Evolutionary conservation across 1,140 invertebrate species (phyloP).

Genomic region (Chrysoperla carnea): DNA sequence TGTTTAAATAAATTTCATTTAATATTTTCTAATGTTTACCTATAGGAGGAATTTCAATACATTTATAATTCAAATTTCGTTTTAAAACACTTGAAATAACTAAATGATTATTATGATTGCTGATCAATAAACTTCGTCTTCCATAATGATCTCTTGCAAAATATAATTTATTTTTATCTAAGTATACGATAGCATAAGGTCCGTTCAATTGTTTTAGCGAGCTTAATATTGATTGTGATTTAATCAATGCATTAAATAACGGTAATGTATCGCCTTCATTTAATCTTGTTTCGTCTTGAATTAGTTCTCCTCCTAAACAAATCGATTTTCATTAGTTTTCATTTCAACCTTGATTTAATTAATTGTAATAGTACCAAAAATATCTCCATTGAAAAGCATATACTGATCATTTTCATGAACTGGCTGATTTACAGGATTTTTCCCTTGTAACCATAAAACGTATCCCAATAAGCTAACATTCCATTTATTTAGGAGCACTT

Average conservation of each 20-base stretch:
- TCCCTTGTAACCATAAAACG: conserved; percentile 56
- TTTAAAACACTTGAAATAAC: conserved; percentile 39
- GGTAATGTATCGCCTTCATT: conserved; percentile 23
- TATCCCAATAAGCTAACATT: conserved; percentile 40
- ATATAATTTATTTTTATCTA: conserved; percentile 41
- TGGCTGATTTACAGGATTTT: conserved; percentile 35
- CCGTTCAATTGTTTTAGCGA: conserved; percentile 44
- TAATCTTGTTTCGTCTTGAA: conserved; percentile 14
- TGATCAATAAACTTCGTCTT: conserved; percentile 61
- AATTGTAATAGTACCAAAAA: conserved; percentile 29
- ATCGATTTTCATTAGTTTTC: too few species aligned
- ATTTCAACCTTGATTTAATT: too few species aligned
- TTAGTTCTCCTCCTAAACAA: conserved; percentile 3
- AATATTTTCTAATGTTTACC: conserved; percentile 36
- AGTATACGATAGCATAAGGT: conserved; percentile 72
- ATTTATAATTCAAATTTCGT: conserved; percentile 27
- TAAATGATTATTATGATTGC: conserved; percentile 21
- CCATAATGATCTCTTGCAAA: conserved; percentile 78
- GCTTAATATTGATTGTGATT: conserved; percentile 22
- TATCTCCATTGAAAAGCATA: conserved; percentile 69
- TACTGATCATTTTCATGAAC: conserved; percentile 31
- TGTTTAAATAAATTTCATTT: too few species aligned
- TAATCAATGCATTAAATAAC: conserved; percentile 19
- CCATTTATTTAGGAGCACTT: conserved; percentile 30
- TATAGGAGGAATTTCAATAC: conserved; percentile 54